A percentile compares a stretch with the other conserved stretches of the same genome.
Evolutionary conservation across 2,888 invertebrate species (phyloP).

Genomic region (Yponomeuta cagnagella): DNA sequence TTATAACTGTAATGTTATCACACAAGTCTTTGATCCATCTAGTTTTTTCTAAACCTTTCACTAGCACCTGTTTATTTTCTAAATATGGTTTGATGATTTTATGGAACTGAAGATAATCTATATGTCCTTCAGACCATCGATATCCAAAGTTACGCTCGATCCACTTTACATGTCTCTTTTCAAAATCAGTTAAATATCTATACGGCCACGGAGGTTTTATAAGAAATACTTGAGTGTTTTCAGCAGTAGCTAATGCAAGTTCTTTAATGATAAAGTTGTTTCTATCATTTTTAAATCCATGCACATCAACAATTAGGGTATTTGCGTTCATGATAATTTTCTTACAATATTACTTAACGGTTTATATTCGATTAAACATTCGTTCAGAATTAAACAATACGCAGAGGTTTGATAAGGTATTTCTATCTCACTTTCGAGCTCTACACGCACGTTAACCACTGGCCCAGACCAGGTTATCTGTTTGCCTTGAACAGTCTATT

Average conservation of each 20-base stretch:
- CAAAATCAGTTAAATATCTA: too few relatives aligned
- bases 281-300: constrained; percentile 6
- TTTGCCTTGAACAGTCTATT: constrained; percentile 17
- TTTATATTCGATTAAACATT: neutral
- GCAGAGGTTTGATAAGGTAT: constrained; percentile 11
- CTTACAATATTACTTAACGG: neutral
- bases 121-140: too few relatives aligned
- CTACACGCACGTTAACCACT: constrained; percentile 8
- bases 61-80: too few relatives aligned
- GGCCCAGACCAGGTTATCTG: constrained; percentile 18
- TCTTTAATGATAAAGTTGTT: constrained; percentile 7
- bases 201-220: too few relatives aligned
- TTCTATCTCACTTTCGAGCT: constrained; percentile 4
- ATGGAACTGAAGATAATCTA: too few relatives aligned
- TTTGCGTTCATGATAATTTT: constrained; percentile 3
- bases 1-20: too few relatives aligned
- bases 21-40: too few relatives aligned
- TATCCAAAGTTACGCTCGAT: too few relatives aligned
- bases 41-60: too few relatives aligned
- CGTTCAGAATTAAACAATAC: constrained; percentile 6
- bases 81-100: too few relatives aligned
- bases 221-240: too few relatives aligned
- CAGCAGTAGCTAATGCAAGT: neutral
- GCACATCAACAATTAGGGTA: neutral
- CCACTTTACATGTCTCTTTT: too few relatives aligned